Conservation (phyloP, 53 echinoderm and acorn worm genomes). For the Echinometra lucunter region DNA sequence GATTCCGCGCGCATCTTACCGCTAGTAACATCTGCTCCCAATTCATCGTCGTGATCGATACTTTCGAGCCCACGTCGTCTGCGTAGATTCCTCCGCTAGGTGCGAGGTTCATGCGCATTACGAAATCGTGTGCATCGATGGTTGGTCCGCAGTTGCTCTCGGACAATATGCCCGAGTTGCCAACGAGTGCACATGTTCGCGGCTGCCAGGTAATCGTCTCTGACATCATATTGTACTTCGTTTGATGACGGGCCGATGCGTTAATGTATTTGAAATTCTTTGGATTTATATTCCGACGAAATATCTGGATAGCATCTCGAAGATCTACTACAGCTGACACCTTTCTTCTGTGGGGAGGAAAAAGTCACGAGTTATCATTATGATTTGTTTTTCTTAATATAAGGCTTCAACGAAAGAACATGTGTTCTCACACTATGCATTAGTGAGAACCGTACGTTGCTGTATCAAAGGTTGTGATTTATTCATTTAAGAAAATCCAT, state of each 20-base stretch:
- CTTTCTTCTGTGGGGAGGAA: not conserved
- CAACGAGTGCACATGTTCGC: conserved; percentile 57
- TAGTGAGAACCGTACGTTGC: not conserved
- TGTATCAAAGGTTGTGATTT: not conserved
- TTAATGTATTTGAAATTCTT: conserved; percentile 9
- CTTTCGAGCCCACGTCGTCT: conserved; percentile 60
- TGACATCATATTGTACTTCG: not conserved
- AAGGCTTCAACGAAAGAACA: too few species aligned
- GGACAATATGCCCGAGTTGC: conserved; percentile 49
- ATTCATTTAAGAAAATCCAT: too few species aligned
- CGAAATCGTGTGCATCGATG: conserved; percentile 61
- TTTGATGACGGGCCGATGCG: not conserved
- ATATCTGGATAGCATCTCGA: conserved; percentile 55
- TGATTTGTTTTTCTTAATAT: too few species aligned
- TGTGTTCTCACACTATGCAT: too few species aligned
- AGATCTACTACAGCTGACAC: conserved; percentile 39
- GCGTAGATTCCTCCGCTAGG: conserved; percentile 46
- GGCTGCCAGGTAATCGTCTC: conserved; percentile 20
- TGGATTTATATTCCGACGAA: not conserved
- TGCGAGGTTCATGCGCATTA: conserved; percentile 67
- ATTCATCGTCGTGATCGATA: conserved; percentile 62
- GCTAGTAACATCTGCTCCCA: conserved; percentile 44
- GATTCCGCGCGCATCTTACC: conserved; percentile 39
- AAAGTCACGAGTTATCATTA: not conserved
- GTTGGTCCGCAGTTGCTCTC: conserved; percentile 28